Evolutionary conservation across 2,888 invertebrate species (phyloP).

Genomic region (Hydriomena furcata): DNA sequence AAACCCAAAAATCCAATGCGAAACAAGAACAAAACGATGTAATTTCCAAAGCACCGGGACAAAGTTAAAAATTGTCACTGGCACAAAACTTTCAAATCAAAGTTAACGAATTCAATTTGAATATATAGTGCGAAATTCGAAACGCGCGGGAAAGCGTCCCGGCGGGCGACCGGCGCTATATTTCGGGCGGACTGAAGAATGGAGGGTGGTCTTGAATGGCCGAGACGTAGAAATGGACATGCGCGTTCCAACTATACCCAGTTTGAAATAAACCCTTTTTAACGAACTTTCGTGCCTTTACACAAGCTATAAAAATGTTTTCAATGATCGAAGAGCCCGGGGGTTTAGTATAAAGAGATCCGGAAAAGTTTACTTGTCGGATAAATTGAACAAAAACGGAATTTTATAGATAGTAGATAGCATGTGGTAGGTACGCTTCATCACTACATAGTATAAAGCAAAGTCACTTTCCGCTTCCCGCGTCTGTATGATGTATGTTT

Average conservation of each 20-base stretch:
- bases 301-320: slow-evolving; percentile 42
- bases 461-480: too few relatives aligned
- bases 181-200: slow-evolving; percentile 64
- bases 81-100: slow-evolving; percentile 47
- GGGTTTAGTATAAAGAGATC: slow-evolving; percentile 40
- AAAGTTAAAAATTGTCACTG: slow-evolving; percentile 36
- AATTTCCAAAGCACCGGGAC: slow-evolving; percentile 18
- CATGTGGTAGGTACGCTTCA: too few relatives aligned
- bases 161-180: slow-evolving; percentile 65
- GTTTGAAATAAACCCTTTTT: slow-evolving; percentile 48
- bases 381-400: too few relatives aligned
- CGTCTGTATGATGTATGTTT: too few relatives aligned
- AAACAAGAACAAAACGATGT: slow-evolving; percentile 23
- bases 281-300: slow-evolving; percentile 56
- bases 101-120: slow-evolving; percentile 53
- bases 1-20: slow-evolving; percentile 30
- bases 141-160: slow-evolving; percentile 59
- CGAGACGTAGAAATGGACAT: slow-evolving; percentile 56
- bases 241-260: slow-evolving; percentile 50
- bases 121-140: slow-evolving; percentile 62
- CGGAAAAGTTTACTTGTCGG: slow-evolving; percentile 28
- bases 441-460: too few relatives aligned
- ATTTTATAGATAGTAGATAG: too few relatives aligned
- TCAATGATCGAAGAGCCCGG: slow-evolving; percentile 44
- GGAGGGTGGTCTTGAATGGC: slow-evolving; percentile 66